Base-by-base conservation (phyloP, 1,140 invertebrate species). In the Asobara japonica region DNA sequence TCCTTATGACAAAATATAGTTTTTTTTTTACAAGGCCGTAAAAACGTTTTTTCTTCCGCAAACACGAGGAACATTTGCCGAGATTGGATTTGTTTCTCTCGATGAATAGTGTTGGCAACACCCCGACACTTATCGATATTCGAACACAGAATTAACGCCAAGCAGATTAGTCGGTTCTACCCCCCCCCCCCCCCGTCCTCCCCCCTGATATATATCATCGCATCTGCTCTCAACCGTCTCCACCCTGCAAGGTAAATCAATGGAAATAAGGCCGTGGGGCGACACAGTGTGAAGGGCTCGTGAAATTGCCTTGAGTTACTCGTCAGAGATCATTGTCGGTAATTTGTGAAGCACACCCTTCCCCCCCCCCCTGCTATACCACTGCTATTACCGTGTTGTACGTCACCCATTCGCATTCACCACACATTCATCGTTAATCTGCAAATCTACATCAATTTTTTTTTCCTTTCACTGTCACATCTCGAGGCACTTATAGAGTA, bases 291-390 rank as follows among this genome's bases (percentile, higher is more conserved):
- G 29, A 70, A n/a, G 29, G 36, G 38, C 16, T 71, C 10, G 36
- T 18, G 60, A 38, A 67, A 48, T 69, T 73, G 67, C 33, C 67
- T 74, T 13, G 69, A 68, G 65, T 65, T 41, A 74, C 73, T 77
- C 67, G 69, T 64, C 68, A 65, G 73, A 73, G 75, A 79, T 79
- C 74, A 73, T 77, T 79, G 77, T 76, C 76, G 75, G 36, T 74
- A 77, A 76, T 76, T 79, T 79, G 74, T 48, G 62, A 69, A 68
- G 61, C 48, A 51, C 68, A 62, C 30, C 36, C 16, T 11, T 20
- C 2, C n/a, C 29, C 16, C 25, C 16, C 36, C 25, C 18, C 38
- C 22, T 31, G 27, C 25, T 18, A 13, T 30, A n/a, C n/a, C n/a
- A n/a, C n/a, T 51, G 18, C 25, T 62, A 56, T 56, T 20, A 56